Evolutionary conservation across 2,888 invertebrate genomes (phyloP).

Genomic region (Aleiodes alternator): DNA sequence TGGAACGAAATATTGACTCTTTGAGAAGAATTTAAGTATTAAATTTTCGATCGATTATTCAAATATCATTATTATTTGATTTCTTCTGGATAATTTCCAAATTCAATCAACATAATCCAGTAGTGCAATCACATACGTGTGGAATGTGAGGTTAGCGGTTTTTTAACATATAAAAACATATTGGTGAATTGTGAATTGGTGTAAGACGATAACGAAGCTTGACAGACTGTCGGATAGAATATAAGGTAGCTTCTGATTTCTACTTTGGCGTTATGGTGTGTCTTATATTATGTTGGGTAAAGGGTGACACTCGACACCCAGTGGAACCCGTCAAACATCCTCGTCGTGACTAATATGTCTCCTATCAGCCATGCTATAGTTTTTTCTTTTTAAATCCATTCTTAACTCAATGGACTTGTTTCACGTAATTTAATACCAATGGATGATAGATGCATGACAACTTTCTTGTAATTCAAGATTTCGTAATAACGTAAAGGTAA

Average conservation of each 20-base stretch:
- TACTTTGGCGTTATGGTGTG: constrained; percentile 6
- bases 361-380: constrained; percentile 4
- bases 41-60: background rate
- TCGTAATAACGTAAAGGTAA: constrained; percentile 23
- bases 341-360: constrained; percentile 28
- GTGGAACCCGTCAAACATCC: constrained; percentile 42
- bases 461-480: constrained; percentile 28
- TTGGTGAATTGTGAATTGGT: constrained; percentile 55
- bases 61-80: background rate
- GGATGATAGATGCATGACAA: constrained; percentile 23
- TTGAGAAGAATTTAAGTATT: no score
- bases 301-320: constrained; percentile 41
- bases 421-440: constrained; percentile 21
- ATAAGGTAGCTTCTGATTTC: constrained; percentile 63
- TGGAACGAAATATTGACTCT: background rate
- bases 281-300: constrained; percentile 21
- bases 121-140: constrained; percentile 27
- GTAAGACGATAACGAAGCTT: constrained; percentile 74
- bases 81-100: background rate
- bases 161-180: constrained; percentile 48
- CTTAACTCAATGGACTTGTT: constrained; percentile 24
- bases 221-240: constrained; percentile 73
- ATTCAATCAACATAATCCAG: constrained; percentile 5
- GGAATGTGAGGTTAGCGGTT: constrained; percentile 41
- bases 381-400: constrained; percentile 34